Percentiles rank a stretch among this genome's conserved stretches.
Conservation (phyloP, 2,888 invertebrate species). For the Agapostemon virescens region DNA sequence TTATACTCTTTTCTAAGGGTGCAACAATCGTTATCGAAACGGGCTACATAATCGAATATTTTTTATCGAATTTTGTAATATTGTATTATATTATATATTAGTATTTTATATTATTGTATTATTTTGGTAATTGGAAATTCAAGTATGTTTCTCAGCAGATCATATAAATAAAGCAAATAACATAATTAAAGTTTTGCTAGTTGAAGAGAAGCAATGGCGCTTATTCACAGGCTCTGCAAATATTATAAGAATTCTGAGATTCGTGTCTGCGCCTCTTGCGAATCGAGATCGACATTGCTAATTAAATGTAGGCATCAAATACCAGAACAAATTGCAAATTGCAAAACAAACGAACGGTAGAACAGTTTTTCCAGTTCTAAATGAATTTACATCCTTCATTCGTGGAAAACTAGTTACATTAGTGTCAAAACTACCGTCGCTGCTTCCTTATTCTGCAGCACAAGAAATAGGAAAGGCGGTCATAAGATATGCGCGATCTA, state of each 20-base stretch:
- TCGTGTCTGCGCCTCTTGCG: not conserved
- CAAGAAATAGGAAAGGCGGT: conserved; percentile 33
- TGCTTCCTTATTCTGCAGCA: conserved; percentile 14
- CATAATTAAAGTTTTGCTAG: not conserved
- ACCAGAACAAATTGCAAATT: not conserved
- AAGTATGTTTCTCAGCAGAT: too few species aligned
- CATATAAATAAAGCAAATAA: too few species aligned
- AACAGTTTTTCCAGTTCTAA: not conserved
- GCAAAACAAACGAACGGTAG: not conserved
- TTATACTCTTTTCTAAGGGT: too few species aligned
- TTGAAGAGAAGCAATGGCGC: not conserved
- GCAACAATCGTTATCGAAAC: too few species aligned
- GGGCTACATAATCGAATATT: too few species aligned
- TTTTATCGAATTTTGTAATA: too few species aligned
- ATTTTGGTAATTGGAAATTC: too few species aligned
- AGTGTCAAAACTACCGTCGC: not conserved
- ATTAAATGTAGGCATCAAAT: not conserved
- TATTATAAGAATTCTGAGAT: not conserved
- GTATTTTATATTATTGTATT: too few species aligned
- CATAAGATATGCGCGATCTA: conserved; percentile 22
- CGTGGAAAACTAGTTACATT: conserved; percentile 3
- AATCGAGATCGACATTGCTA: not conserved
- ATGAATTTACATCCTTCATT: not conserved
- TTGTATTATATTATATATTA: too few species aligned
- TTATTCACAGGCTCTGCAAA: conserved; percentile 1